Base-by-base conservation (phyloP, 2,797 vertebrate species). In the Pelobates cultripes region DNA sequence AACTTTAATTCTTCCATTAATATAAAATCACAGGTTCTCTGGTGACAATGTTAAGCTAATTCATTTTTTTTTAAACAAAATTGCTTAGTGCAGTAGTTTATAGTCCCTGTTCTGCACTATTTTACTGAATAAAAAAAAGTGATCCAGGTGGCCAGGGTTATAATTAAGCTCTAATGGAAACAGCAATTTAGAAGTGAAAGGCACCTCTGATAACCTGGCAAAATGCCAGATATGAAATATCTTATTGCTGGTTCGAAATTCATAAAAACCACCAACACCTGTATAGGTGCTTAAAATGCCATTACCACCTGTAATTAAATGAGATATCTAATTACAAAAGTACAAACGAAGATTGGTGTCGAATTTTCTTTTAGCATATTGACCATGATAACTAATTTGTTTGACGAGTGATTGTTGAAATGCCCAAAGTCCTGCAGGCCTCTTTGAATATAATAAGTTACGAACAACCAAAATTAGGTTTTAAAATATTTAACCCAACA, bases 261-360 rank as follows among this genome's bases (percentile, higher is more conserved):
- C 79, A 86, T 28, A 8, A 64, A 64, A 86, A 84, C 66, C 84
- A 70, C 78, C 61, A 90, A 79, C 89, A 92, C 90, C 75, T 77
- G 75, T 77, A 69, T 55, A 60, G 75, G 41, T 77, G 47, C 64
- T 77, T 77, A 77, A 77, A 77, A 77, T 77, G 51, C 28, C 75
- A 77, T 77, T 77, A 77, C 66, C 66, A 17, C 64, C 51, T 55
- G 47, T 69, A 57, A 77, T 77, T 77, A 70, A 77, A 90, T 45
- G 53, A 81, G 85, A 85, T 90, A 91, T 92, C 88, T 87, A 90
- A 90, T 93, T 90, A 90, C 68, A 7, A 68, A 53, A 85, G 86
- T 84, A 91, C 87, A 45, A 86, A 90, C 89, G 88, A 86, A 86
- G 86, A 89, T 81, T 87, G 86, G 51, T 41, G 71, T 73, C 51